Percentiles rank a stretch among this genome's conserved stretches.
Evolutionary conservation across 2,888 invertebrate genomes (phyloP).

Genomic region (Andrena hattorfiana): DNA sequence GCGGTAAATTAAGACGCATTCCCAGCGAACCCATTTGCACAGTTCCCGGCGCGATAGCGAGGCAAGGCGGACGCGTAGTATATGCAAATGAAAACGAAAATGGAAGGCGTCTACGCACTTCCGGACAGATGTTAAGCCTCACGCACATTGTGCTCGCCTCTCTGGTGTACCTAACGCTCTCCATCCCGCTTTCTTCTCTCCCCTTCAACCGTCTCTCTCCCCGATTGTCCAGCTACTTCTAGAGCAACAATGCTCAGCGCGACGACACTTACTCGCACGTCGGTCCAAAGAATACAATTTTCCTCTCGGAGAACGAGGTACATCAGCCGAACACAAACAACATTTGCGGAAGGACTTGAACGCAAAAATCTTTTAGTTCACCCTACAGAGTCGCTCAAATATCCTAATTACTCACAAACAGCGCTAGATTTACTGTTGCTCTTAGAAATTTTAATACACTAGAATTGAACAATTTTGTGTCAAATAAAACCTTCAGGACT

Average conservation of each 20-base stretch:
- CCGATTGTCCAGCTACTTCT: conserved; percentile 31
- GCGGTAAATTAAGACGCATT: conserved; percentile 12
- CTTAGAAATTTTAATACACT: no score
- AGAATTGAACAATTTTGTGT: no score
- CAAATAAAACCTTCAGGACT: background rate
- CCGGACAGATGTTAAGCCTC: conserved; percentile 79
- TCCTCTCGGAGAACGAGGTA: background rate
- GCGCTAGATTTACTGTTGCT: background rate
- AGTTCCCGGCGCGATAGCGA: conserved; percentile 17
- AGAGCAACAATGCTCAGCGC: conserved; percentile 5
- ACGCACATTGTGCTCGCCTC: conserved; percentile 58
- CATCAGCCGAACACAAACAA: background rate
- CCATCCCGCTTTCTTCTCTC: conserved; percentile 27
- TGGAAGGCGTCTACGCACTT: conserved; percentile 71
- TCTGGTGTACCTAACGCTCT: conserved; percentile 6
- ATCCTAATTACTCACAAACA: background rate
- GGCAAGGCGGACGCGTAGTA: conserved; percentile 27
- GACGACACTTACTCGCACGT: conserved; percentile 16
- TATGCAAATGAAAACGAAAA: conserved; percentile 69
- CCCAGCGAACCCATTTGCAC: conserved; percentile 14
- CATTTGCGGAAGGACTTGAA: background rate
- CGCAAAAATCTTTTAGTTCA: background rate
- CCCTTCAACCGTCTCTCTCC: conserved; percentile 28
- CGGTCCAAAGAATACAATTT: conserved; percentile 2
- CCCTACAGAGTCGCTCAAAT: background rate